A percentile compares a stretch with the other conserved stretches of the same genome.
Evolutionary conservation across 1,140 invertebrate species (phyloP).

Genomic region (Vanessa atalanta): DNA sequence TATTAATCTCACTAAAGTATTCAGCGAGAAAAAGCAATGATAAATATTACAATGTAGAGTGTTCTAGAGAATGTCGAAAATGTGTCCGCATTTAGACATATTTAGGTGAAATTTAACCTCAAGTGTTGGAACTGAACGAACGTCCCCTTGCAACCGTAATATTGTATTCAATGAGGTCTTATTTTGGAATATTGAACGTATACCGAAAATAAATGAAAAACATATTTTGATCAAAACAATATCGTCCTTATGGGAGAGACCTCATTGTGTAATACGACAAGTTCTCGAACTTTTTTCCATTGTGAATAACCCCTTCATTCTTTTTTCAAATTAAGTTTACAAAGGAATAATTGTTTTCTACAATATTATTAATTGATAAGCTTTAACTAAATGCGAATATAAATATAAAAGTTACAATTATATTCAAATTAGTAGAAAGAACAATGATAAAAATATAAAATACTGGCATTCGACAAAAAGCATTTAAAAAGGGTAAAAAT

Average conservation of each 20-base stretch:
- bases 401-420: too few species aligned
- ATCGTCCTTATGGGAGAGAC: constrained; percentile 1
- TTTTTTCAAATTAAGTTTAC: too few species aligned
- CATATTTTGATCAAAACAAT: constrained; percentile 12
- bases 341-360: too few species aligned
- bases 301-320: background rate
- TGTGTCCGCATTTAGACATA: constrained; percentile 67
- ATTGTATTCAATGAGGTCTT: constrained; percentile 55
- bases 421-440: background rate
- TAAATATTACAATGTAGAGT: constrained; percentile 67
- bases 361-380: too few species aligned
- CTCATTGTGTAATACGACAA: background rate
- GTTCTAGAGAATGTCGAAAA: constrained; percentile 58
- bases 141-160: constrained; percentile 59
- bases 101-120: constrained; percentile 65
- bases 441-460: background rate
- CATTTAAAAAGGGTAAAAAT: constrained; percentile 2
- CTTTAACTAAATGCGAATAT: too few species aligned
- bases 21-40: constrained; percentile 37
- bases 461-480: constrained; percentile 15
- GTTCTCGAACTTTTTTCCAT: background rate
- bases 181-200: constrained; percentile 56
- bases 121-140: constrained; percentile 50
- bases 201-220: constrained; percentile 38
- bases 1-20: background rate